These are phyloP conservation scores for Psittacus erithacus DNA, from an alignment of 2,113 vertebrate genomes.

Conservation along the genomic window DNA sequence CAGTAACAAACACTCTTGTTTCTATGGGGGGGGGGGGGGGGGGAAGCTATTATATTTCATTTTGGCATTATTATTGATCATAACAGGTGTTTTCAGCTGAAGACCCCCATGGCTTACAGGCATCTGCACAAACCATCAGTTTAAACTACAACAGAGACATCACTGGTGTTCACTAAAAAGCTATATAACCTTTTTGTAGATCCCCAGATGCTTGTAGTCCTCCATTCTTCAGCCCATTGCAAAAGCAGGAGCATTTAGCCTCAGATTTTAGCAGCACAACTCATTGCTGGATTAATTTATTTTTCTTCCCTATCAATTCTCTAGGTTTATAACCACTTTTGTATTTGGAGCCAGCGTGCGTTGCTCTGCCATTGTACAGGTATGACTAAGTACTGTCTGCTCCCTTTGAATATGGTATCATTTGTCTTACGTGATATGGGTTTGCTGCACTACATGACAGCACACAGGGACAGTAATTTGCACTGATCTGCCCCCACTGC, in stretches of 20 bases:
- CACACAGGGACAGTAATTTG: slow-evolving; percentile 92
- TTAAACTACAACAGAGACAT: slow-evolving; percentile 7
- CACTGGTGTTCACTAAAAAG: slow-evolving; percentile 24
- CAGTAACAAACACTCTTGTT: neutral
- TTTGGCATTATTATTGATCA: slow-evolving; percentile 46
- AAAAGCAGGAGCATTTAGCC: slow-evolving; percentile 32
- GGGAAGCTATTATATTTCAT: neutral
- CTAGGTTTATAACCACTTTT: neutral
- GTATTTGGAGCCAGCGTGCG: neutral
- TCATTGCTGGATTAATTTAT: slow-evolving; percentile 63
- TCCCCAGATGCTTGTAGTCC: slow-evolving; percentile 63
- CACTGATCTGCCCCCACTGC: slow-evolving; percentile 91
- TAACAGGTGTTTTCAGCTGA: slow-evolving; percentile 22
- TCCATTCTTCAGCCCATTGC: slow-evolving; percentile 39
- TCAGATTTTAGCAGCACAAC: neutral
- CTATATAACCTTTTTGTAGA: slow-evolving; percentile 54
- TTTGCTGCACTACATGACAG: slow-evolving; percentile 81
- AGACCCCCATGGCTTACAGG: neutral
- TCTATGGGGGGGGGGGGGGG: fast-evolving
- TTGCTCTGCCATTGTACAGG: slow-evolving; percentile 71
- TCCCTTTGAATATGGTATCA: slow-evolving; percentile 75
- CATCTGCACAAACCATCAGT: neutral
- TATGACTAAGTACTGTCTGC: slow-evolving; percentile 77
- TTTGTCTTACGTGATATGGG: slow-evolving; percentile 81
- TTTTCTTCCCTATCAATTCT: slow-evolving; percentile 18